These are phyloP conservation scores for Pseudomyrmex flavicornis DNA, from an alignment of 1,140 invertebrate genomes.

Conservation along the genomic window DNA sequence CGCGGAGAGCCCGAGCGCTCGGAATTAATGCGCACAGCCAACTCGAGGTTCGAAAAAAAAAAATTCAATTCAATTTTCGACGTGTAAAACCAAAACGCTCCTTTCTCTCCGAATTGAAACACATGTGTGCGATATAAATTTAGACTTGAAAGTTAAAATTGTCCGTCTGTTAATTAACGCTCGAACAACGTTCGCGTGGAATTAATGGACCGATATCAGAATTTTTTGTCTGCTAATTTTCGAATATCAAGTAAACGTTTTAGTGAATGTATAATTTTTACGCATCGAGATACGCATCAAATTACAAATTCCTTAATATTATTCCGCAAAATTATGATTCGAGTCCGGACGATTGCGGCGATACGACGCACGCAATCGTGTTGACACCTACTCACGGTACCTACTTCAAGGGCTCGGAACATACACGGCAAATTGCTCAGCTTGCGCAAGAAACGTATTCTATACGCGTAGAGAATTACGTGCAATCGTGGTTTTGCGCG, in stretches of 20 bases:
- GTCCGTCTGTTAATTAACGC: neutral
- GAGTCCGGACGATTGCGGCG: neutral
- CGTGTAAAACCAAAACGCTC: neutral
- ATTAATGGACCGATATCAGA: neutral
- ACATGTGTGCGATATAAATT: neutral
- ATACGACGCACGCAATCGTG: conserved; percentile 11
- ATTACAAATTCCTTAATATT: neutral
- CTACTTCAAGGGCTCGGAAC: conserved; percentile 16
- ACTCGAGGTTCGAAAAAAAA: neutral
- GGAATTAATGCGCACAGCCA: conserved; percentile 5
- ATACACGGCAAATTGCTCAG: conserved; percentile 13
- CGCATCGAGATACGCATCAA: too few species aligned
- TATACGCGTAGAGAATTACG: conserved; percentile 17
- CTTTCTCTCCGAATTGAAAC: neutral
- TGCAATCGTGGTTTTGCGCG: neutral
- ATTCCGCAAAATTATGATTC: neutral
- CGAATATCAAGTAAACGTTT: neutral
- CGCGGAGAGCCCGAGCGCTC: neutral
- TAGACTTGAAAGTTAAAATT: conserved; percentile 2
- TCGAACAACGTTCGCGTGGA: too few species aligned
- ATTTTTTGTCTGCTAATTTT: neutral
- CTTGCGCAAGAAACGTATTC: conserved; percentile 54
- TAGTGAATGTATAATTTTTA: neutral
- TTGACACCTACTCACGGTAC: neutral
- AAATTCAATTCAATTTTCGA: conserved; percentile 8